A percentile compares a stretch with the other conserved stretches of the same genome.
phyloP scores from a whole-genome alignment of 2,113 vertebrate genomes.

The Elephantulus edwardii region DNA sequence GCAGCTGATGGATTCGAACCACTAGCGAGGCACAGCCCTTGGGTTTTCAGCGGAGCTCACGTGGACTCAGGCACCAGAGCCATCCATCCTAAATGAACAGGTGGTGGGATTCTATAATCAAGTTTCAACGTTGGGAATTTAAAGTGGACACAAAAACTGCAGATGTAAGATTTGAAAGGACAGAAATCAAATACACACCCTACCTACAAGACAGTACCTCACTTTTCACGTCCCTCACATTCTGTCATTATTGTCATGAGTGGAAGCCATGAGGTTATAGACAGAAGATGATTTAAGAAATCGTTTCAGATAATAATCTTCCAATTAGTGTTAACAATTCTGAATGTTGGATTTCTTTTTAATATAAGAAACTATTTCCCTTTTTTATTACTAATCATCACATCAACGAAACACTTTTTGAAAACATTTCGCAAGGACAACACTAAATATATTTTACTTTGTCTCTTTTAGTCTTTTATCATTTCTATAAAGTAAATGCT shows the following conservation, averaged over 20 bases:
- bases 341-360: neutral
- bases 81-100: neutral
- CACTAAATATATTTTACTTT: neutral
- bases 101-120: neutral
- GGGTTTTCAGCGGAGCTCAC: no score
- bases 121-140: no score
- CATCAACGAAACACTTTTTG: neutral
- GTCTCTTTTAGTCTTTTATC: neutral
- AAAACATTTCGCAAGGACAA: neutral
- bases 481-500: neutral
- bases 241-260: neutral
- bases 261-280: neutral
- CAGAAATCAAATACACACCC: neutral
- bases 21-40: no score
- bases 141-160: neutral
- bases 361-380: neutral
- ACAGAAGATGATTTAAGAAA: neutral
- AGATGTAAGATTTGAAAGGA: neutral
- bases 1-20: no score
- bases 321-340: neutral
- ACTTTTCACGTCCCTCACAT: accelerated
- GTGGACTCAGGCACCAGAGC: neutral
- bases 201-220: neutral
- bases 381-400: neutral
- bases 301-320: neutral